Base-by-base conservation (phyloP, 2,113 vertebrate genomes). In the Dicerorhinus sumatrensis region DNA sequence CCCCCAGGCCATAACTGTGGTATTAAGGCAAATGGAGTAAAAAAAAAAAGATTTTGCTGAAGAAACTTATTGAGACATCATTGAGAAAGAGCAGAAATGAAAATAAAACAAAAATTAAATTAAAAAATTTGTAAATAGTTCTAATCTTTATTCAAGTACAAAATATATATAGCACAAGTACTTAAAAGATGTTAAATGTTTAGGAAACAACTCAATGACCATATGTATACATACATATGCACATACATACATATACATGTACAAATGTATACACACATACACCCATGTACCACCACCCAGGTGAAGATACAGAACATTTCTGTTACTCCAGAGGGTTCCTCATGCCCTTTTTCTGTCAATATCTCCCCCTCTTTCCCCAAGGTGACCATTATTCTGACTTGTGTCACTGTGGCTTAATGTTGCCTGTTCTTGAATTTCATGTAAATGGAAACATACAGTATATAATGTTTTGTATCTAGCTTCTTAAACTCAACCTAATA, bases 401-500 rank as follows among this genome's bases (percentile, higher is more conserved):
- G 20, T 72, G 7, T 92, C n/a, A 46, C 17, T 29, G 58, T 31
- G 48, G 27, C 36, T 90, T 93, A 33, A 11, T 86, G 92, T 94
- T 76, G 14, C 39, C 31, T 77, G 5, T 76, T 81, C 29, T 83
- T 69, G n/a, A 84, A 48, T 93, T 94, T 80, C 63, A 75, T 67
- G 46, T 79, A 79, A 95, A 91, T 82, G 12, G 11, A 48, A 91
- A 75, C 39, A 79, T 69, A 56, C 36, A 77, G 11, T 91, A n/a
- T 83, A 62, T 87, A 85, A 63, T 82, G 17, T 58, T 69, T 87
- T 82, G 23, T 91, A 3, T 62, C 54, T 77, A 27, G n/a, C 16
- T 80, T 91, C 42, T 56, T 89, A 91, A 63, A 25, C 31, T 97
- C 58, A 91, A 36, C 29, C 16, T 95, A 72, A 42, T 79, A 54